These are phyloP conservation scores for Drosophila percnosoma DNA, from an alignment of 2,888 invertebrate genomes.

Conservation along the genomic window DNA sequence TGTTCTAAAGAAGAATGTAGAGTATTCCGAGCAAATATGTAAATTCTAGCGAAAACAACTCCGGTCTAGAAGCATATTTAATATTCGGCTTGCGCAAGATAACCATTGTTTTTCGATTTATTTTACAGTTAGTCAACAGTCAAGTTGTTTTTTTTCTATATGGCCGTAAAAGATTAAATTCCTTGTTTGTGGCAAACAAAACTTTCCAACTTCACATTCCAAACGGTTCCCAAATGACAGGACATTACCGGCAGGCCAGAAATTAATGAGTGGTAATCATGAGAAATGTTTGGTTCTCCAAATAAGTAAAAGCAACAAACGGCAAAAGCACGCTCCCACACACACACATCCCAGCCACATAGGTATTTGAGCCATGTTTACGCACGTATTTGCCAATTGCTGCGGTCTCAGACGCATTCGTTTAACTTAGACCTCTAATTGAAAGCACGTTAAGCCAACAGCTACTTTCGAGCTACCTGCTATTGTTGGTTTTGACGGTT, in stretches of 20 bases:
- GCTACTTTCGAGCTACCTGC: slow-evolving; percentile 7
- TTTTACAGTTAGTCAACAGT: background rate
- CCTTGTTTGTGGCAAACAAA: background rate
- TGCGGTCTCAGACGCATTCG: slow-evolving; percentile 35
- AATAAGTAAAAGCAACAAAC: slow-evolving; percentile 19
- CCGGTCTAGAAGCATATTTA: background rate
- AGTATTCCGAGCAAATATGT: background rate
- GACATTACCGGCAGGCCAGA: slow-evolving; percentile 46
- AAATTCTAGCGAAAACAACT: background rate
- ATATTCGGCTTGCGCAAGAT: background rate
- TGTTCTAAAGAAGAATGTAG: background rate
- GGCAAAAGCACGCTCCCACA: background rate
- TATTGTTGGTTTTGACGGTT: slow-evolving; percentile 18
- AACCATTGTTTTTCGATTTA: background rate
- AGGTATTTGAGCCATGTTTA: slow-evolving; percentile 13
- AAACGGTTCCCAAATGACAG: slow-evolving; percentile 31
- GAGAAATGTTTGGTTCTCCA: slow-evolving; percentile 52
- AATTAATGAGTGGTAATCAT: slow-evolving; percentile 73
- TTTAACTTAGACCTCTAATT: slow-evolving; percentile 62
- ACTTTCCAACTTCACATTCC: slow-evolving; percentile 3
- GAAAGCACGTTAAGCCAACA: slow-evolving; percentile 51
- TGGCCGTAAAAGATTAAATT: background rate
- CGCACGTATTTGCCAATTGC: slow-evolving; percentile 47
- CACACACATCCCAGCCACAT: background rate
- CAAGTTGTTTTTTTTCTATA: background rate